A percentile compares a stretch with the other conserved stretches of the same genome.
Conservation (phyloP, 2,113 vertebrate genomes). For the Podiceps cristatus region DNA sequence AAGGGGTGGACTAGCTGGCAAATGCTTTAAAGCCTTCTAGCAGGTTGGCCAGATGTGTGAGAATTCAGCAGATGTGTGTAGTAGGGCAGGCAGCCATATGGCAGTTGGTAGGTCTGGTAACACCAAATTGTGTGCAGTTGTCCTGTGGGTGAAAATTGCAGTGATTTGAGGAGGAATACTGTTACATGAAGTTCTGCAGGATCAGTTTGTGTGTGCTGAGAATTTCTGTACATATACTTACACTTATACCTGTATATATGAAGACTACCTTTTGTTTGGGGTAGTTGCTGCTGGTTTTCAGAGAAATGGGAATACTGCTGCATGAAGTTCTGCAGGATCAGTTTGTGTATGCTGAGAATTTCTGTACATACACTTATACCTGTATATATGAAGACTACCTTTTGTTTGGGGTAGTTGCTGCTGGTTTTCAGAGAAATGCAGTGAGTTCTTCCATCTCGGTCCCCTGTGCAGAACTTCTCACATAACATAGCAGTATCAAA, state of each 20-base stretch:
- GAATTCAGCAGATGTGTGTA: neutral
- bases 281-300: neutral
- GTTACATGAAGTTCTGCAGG: fast-evolving
- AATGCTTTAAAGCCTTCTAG: neutral
- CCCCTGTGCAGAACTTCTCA: neutral
- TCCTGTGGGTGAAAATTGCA: neutral
- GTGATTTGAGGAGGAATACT: neutral
- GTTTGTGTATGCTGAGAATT: neutral
- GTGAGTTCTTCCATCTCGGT: neutral
- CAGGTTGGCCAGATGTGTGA: neutral
- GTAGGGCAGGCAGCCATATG: neutral
- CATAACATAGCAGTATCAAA: neutral
- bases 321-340: neutral
- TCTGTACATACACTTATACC: fast-evolving
- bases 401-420: neutral
- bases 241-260: neutral
- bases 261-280: neutral
- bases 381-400: neutral
- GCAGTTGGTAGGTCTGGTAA: neutral
- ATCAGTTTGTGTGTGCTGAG: neutral
- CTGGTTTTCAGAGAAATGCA: neutral
- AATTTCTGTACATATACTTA: neutral
- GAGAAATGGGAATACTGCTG: fast-evolving
- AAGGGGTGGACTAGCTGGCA: neutral
- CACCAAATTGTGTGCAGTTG: neutral